Base-by-base conservation (phyloP, 2,797 vertebrate genomes). In the Geotrypetes seraphini region DNA sequence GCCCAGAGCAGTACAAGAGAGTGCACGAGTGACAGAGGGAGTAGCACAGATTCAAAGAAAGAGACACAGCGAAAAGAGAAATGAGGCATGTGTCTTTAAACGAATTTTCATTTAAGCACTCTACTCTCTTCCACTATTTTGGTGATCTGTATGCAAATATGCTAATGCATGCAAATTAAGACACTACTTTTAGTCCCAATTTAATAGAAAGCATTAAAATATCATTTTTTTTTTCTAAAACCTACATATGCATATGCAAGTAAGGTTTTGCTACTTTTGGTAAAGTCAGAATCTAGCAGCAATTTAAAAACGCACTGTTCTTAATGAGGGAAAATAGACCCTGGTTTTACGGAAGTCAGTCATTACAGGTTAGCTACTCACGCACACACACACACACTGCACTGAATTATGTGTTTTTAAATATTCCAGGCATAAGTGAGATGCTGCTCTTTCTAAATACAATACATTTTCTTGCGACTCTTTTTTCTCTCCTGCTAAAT, bases 131-230 rank as follows among this genome's bases (percentile, higher is more conserved):
- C 82, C 68, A 75, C 82, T 78, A 84, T 81, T 73, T 78, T 78
- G 72, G 79, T 79, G 82, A 85, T 85, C 82, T 85, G 83, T 84
- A 85, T 85, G 82, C 82, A 85, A 85, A 85, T 85, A 85, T 85
- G 82, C 78, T 84, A 85, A 85, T 85, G 72, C 39, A 85, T 85
- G 82, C 82, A 85, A 85, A 85, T 85, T 83, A 85, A 85, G 80
- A 85, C 65, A 81, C 82, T 81, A 85, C 82, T 83, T 85, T 85
- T 85, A 85, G 80, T 85, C 82, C 82, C 82, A 84, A 85, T 85
- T 85, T 85, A 85, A 85, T 84, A 85, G 82, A 85, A 85, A 85
- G 82, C 80, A 84, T 84, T 85, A 85, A 85, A 84, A 83, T 81
- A 83, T 79, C 73, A 79, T 78, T 81, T 83, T 84, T 83, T n/a